Conservation (phyloP, 2,113 vertebrate genomes). For the Lepisosteus osseus region DNA sequence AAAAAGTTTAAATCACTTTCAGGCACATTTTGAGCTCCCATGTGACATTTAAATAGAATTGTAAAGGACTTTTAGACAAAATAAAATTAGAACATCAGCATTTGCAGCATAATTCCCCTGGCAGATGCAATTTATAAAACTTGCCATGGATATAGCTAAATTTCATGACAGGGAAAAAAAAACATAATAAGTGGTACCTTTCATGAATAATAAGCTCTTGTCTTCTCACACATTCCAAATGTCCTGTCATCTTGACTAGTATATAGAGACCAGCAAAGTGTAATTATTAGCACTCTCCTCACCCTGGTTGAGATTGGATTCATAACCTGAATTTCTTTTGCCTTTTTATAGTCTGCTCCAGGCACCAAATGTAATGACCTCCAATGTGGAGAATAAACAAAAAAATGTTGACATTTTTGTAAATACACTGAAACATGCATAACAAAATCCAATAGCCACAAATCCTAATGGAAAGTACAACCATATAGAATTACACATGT, state of each 20-base stretch:
- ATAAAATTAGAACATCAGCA: constrained; percentile 10
- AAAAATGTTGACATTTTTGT: background rate
- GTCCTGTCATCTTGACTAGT: constrained; percentile 1
- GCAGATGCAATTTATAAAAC: constrained; percentile 13
- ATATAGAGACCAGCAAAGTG: background rate
- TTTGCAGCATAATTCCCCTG: constrained; percentile 7
- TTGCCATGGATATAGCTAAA: background rate
- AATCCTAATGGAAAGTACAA: too few relatives aligned
- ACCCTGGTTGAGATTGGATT: constrained; percentile 9
- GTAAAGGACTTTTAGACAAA: constrained; percentile 22
- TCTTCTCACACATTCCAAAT: background rate
- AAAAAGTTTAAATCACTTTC: background rate
- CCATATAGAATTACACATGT: too few relatives aligned
- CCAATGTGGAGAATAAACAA: background rate
- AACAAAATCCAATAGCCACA: too few relatives aligned
- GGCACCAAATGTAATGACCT: background rate
- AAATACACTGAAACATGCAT: too few relatives aligned
- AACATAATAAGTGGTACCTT: constrained; percentile 7
- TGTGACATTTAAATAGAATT: constrained; percentile 1
- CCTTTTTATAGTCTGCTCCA: constrained; percentile 1
- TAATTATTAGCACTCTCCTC: constrained; percentile 8
- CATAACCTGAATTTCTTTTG: constrained; percentile 5
- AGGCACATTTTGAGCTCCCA: background rate
- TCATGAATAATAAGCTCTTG: constrained; percentile 9
- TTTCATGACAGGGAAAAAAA: background rate